Percentiles rank a stretch among this genome's conserved stretches.
phyloP scores from a whole-genome alignment of 2,888 invertebrate genomes.

The Agrilus mali region DNA sequence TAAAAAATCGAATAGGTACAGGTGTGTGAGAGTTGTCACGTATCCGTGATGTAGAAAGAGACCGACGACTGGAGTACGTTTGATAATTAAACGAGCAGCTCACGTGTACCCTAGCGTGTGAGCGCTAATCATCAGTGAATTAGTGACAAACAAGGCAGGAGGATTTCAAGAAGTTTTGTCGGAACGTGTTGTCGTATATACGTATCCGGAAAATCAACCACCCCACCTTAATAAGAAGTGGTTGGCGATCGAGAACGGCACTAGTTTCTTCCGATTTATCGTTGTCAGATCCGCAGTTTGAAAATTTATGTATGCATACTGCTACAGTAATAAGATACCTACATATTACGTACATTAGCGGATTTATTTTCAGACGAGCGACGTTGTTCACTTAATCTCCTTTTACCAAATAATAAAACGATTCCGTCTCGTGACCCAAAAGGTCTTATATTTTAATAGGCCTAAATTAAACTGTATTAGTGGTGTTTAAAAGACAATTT shows the following conservation, averaged over 20 bases:
- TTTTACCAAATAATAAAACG: not conserved
- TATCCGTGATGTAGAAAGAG: not conserved
- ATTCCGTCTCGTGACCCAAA: not conserved
- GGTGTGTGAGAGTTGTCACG: not conserved
- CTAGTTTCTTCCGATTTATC: too few species aligned
- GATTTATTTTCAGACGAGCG: slow-evolving; percentile 3
- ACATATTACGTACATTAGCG: slow-evolving; percentile 5
- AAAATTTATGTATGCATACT: not conserved
- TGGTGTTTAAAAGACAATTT: slow-evolving; percentile 4
- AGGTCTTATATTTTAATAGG: not conserved
- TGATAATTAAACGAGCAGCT: slow-evolving; percentile 13
- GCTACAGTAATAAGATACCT: not conserved
- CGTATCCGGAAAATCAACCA: too few species aligned
- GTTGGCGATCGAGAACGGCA: too few species aligned
- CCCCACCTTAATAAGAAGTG: too few species aligned
- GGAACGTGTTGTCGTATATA: too few species aligned
- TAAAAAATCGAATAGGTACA: not conserved
- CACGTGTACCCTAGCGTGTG: slow-evolving; percentile 29
- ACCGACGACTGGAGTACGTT: slow-evolving; percentile 1
- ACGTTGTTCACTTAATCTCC: slow-evolving; percentile 2
- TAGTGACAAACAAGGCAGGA: slow-evolving; percentile 15
- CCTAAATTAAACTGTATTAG: not conserved
- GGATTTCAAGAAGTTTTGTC: slow-evolving; percentile 7
- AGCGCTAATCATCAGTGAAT: slow-evolving; percentile 20
- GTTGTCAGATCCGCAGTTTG: too few species aligned